Evolutionary conservation across 2,113 vertebrate species (phyloP), one percentile per base, ranked within the genome.

Genomic region (Crotalus tigris): DNA sequence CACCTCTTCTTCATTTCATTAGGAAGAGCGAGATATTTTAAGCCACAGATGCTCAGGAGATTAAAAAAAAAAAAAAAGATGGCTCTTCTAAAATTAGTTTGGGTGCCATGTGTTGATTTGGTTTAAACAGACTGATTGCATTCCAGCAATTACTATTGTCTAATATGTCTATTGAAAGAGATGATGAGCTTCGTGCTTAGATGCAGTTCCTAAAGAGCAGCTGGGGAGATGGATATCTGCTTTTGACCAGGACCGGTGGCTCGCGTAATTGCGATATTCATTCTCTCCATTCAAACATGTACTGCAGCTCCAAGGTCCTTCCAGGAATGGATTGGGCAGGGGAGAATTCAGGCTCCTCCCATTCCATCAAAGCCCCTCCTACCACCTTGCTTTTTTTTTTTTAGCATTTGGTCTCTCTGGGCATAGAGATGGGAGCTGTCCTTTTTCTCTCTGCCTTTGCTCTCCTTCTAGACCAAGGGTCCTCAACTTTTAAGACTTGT

Each of bases 11-110:
- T 75, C 23, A 1, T 19, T 69, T 75, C 33, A 53, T 75, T 12
- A 46, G 33, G 51, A 39, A 54, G n/a, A 81, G 24, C n/a, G 9
- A 91, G 69, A 26, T 91, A 81, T 91, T 91, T 91, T 55, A 53
- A 85, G 24, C n/a, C 33, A 21, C 90, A 85, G 29, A 75, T 90
- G 46, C 90, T 75, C 0, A 10, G 10, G 53, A 85, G 69, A 19
- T 23, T n/a, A n/a, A 13, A 69, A 0, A 64, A 1, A 29, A 1
- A 46, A 0, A 26, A 3, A 8, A 2, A 23, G 46, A 6, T 8
- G 54, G 1, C 9, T 13, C 2, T 44, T 33, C 90, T 91, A 91
- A 91, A 91, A 85, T 91, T 55, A 91, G 90, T 26, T 54, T 39
- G 23, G 69, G 13, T 85, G 69, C 33, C 24, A 24, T 57, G 90